phyloP scores from a whole-genome alignment of 2,113 vertebrate genomes.

The Aix galericulata region DNA sequence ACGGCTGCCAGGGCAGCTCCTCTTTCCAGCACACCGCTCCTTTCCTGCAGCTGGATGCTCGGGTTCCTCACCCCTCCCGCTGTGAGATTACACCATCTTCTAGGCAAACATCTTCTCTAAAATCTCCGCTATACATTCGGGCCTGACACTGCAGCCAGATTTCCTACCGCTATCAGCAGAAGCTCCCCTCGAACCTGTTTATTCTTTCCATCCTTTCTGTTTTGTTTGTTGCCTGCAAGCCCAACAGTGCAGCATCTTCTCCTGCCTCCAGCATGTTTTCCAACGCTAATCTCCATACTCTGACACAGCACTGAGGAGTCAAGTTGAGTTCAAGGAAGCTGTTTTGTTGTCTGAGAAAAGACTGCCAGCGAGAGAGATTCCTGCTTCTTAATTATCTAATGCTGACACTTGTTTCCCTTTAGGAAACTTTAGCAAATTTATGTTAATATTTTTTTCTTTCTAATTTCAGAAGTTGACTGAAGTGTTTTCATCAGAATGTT shows the following conservation, averaged over 20 bases:
- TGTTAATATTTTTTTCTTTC: constrained; percentile 28
- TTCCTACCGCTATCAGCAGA: not conserved
- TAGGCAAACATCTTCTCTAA: constrained; percentile 17
- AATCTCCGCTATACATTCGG: not conserved
- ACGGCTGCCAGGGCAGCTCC: not conserved
- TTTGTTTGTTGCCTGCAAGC: not conserved
- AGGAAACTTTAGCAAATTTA: not conserved
- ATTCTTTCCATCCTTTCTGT: not conserved
- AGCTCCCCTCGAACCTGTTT: not conserved
- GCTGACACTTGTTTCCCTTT: not conserved
- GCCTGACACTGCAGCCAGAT: not conserved
- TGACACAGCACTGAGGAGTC: not conserved
- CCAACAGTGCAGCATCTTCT: constrained; percentile 3
- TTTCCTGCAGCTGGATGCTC: constrained; percentile 27
- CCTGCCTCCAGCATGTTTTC: not conserved
- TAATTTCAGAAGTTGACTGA: not conserved
- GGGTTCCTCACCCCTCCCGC: constrained; percentile 15
- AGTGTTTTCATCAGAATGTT: not conserved
- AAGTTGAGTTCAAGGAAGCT: constrained; percentile 14
- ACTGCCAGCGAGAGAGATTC: not conserved
- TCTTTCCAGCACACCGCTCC: constrained; percentile 30
- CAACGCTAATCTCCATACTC: not conserved
- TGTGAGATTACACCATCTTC: constrained; percentile 13
- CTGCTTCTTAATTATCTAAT: not conserved
- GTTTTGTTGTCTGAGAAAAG: constrained; percentile 1